A percentile compares a stretch with the other conserved stretches of the same genome.
Conservation (phyloP, 2,113 vertebrate species). For the Circaetus gallicus region DNA sequence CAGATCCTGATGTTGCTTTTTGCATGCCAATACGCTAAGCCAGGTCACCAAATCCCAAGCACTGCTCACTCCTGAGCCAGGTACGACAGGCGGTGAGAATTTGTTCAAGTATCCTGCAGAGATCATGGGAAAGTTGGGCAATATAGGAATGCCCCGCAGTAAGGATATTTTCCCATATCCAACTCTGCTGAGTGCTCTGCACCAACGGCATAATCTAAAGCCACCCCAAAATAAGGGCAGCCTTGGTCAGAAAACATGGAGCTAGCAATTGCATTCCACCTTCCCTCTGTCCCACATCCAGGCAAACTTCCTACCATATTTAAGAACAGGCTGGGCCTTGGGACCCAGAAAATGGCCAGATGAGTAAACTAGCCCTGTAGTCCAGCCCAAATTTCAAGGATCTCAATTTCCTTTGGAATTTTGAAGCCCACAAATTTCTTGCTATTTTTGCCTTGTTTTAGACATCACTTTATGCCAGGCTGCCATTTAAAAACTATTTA, state of each 20-base stretch:
- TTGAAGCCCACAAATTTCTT: background rate
- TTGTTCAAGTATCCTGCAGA: background rate
- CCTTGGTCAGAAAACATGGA: background rate
- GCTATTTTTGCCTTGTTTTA: background rate
- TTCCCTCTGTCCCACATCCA: background rate
- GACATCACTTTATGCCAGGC: background rate
- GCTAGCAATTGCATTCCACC: background rate
- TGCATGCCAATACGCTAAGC: background rate
- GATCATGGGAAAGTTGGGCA: background rate
- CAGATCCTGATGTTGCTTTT: background rate
- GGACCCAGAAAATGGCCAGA: background rate
- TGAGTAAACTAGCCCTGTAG: background rate
- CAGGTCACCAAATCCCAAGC: background rate
- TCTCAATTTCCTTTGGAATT: background rate
- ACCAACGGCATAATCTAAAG: background rate
- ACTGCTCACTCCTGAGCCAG: background rate
- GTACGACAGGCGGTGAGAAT: background rate
- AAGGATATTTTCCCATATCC: background rate
- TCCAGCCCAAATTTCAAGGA: background rate
- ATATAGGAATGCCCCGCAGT: background rate
- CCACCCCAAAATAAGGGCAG: background rate
- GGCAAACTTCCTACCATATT: background rate
- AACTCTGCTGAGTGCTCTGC: background rate
- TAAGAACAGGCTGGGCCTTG: background rate
- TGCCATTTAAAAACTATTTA: background rate